Evolutionary conservation across 2,888 invertebrate species (phyloP), one percentile per base, ranked within the genome.

Genomic region (Apamea anceps): DNA sequence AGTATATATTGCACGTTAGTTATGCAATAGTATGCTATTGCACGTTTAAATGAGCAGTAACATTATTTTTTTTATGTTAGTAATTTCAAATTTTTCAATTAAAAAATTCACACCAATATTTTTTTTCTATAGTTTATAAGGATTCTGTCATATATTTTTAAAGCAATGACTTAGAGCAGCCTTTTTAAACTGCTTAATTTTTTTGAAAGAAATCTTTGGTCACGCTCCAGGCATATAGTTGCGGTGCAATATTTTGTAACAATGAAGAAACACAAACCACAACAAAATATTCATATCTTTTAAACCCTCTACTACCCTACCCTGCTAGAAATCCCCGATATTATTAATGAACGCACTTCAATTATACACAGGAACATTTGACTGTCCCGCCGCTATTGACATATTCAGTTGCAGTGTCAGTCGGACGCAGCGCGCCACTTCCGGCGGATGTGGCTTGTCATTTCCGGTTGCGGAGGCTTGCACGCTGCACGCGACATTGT

Each of bases 371-470:
- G 85, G 60, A 28, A 78, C 37, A 65, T 65, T 65, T 12, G 65
- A 37, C 12, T 65, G 65, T 25, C 65, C 65, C 37, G 0, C 12
- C 25, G 37, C 65, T 65, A 76, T 65, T 65, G 65, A 65, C 65
- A 65, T 65, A 65, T 65, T 65, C 89, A 88, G 83, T 87, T 84
- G 86, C 87, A 85, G 45, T 82, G 79, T 76, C 86, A 89, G 79
- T 80, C 79, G 90, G 89, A 86, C 87, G 84, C 72, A 92, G 91
- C 91, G 85, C 86, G 89, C 92, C 93, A 90, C 92, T 81, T 93
- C 94, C 94, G 90, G 77, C 92, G 94, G 95, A 94, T 86, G 92
- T 90, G 88, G 91, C 85, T 86, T 85, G 91, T 91, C 93, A 80
- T 84, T 87, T 90, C 89, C 90, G 84, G 83, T 79, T 87, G 86